phyloP scores from a whole-genome alignment of 2,113 vertebrate species.

The Synchiropus splendidus region DNA sequence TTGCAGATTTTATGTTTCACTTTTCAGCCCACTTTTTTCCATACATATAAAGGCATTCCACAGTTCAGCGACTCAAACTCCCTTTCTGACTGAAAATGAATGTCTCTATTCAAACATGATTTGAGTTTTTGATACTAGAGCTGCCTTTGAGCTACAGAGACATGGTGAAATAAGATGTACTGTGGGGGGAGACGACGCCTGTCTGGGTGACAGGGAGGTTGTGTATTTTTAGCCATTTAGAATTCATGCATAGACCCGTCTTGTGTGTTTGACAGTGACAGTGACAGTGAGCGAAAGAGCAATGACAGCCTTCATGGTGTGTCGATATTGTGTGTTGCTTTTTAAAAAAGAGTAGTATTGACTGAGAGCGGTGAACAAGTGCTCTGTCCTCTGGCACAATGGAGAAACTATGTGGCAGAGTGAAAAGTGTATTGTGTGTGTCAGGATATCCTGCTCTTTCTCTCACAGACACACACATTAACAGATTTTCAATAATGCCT shows the following conservation, averaged over 20 bases:
- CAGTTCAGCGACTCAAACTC: too few relatives aligned
- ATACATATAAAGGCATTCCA: too few relatives aligned
- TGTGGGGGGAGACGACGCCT: conserved; percentile 11
- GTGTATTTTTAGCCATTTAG: conserved; percentile 27
- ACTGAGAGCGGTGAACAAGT: conserved; percentile 14
- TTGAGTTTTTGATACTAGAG: too few relatives aligned
- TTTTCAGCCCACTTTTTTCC: too few relatives aligned
- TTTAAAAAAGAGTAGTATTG: conserved; percentile 1
- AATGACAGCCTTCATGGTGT: conserved; percentile 3
- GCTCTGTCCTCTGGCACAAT: conserved; percentile 13
- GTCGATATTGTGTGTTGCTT: conserved; percentile 4
- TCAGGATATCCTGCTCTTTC: conserved; percentile 51
- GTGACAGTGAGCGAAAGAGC: not conserved
- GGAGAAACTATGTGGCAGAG: conserved; percentile 17
- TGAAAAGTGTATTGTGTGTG: conserved; percentile 28
- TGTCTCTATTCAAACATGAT: too few relatives aligned
- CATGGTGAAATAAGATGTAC: conserved; percentile 10
- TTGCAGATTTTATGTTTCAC: too few relatives aligned
- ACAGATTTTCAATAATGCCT: too few relatives aligned
- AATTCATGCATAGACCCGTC: conserved; percentile 13
- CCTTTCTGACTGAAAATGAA: too few relatives aligned
- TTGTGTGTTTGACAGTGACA: conserved; percentile 6
- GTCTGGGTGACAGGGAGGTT: conserved; percentile 15
- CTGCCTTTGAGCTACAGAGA: not conserved
- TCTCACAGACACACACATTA: conserved; percentile 20